Evolutionary conservation across 2,888 invertebrate genomes (phyloP).

Genomic region (Tryphoninae sp.): DNA sequence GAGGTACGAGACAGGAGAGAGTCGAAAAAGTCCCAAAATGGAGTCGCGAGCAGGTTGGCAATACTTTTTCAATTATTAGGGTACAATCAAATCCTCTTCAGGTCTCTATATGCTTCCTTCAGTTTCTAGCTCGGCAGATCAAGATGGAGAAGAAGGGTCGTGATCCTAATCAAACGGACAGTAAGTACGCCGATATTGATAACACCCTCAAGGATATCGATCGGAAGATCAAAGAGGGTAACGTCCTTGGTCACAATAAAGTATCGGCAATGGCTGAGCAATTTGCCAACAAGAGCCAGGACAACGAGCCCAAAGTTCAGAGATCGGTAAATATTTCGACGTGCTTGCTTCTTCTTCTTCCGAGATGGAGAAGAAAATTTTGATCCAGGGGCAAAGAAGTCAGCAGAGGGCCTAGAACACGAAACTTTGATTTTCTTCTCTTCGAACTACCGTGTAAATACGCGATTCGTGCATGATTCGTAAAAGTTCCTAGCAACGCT

Average conservation of each 20-base stretch:
- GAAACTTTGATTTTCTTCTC: conserved; percentile 24
- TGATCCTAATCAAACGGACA: conserved; percentile 84
- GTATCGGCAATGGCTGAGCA: conserved; percentile 95
- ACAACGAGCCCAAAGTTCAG: conserved; percentile 82
- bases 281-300: conserved; percentile 84
- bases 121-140: conserved; percentile 86
- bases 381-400: conserved; percentile 60
- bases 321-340: conserved; percentile 83
- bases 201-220: conserved; percentile 87
- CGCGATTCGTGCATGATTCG: conserved; percentile 49
- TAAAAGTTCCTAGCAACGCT: conserved; percentile 27
- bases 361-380: conserved; percentile 30
- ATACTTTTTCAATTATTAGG: conserved; percentile 43
- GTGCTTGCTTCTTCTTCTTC: background rate
- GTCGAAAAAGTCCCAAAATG: conserved; percentile 90
- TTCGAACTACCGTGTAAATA: conserved; percentile 22
- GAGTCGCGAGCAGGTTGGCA: conserved; percentile 90
- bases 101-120: conserved; percentile 78
- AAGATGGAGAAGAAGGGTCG: conserved; percentile 87
- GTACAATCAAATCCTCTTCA: conserved; percentile 65
- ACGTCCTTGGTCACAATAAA: conserved; percentile 87
- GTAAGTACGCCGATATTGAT: conserved; percentile 88
- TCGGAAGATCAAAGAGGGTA: conserved; percentile 90
- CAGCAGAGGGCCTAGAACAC: conserved; percentile 56
- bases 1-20: conserved; percentile 86